Conservation (phyloP, 1,140 invertebrate species). For the Ceratoteleas bidentatus region DNA sequence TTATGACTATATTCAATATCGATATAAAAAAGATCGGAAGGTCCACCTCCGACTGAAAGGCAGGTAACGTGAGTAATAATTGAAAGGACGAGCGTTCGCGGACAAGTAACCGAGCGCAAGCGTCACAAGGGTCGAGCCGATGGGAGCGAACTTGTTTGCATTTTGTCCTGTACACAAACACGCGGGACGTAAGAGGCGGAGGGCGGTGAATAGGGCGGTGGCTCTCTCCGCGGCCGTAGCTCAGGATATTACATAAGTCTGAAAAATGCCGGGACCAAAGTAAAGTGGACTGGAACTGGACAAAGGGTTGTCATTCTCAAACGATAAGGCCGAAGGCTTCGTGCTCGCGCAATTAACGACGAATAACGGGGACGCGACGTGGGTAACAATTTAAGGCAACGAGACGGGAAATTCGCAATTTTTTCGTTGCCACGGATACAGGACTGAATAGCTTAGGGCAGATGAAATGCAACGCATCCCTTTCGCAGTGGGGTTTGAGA, state of each 20-base stretch:
- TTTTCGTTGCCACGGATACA: conserved; percentile 31
- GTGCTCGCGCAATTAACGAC: conserved; percentile 75
- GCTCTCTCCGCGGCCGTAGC: too few relatives aligned
- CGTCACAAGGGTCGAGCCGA: conserved; percentile 37
- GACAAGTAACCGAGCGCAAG: background rate
- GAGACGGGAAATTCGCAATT: conserved; percentile 42
- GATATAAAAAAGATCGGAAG: conserved; percentile 13
- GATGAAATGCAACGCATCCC: conserved; percentile 20
- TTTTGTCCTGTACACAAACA: too few relatives aligned
- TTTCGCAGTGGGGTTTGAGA: too few relatives aligned
- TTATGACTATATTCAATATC: background rate
- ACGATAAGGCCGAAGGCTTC: conserved; percentile 75
- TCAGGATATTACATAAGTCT: conserved; percentile 80
- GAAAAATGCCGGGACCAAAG: conserved; percentile 75
- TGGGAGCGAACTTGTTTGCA: too few relatives aligned
- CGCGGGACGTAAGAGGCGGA: too few relatives aligned
- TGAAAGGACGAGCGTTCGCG: conserved; percentile 41
- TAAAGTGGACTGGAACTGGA: conserved; percentile 72
- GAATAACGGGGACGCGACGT: conserved; percentile 67
- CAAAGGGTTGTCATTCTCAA: conserved; percentile 76
- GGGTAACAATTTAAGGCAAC: conserved; percentile 53
- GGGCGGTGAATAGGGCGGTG: too few relatives aligned
- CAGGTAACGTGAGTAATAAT: conserved; percentile 28
- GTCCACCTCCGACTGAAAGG: background rate
- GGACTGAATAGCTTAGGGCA: conserved; percentile 1